These are phyloP conservation scores for Haplochromis burtoni DNA, from an alignment of 2,113 vertebrate genomes.

Conservation along the genomic window DNA sequence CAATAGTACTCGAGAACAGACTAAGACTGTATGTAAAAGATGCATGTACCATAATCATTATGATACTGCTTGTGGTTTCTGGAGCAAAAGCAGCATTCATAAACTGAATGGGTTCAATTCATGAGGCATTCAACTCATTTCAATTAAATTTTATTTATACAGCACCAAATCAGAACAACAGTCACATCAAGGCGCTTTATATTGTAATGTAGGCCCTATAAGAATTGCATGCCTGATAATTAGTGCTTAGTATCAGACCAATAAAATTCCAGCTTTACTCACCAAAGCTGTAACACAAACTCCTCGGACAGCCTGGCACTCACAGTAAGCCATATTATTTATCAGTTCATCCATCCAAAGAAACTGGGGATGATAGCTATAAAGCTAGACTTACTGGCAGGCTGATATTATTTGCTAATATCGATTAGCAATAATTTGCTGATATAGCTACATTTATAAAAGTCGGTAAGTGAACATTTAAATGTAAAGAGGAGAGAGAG, in stretches of 20 bases:
- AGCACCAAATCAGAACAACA: not conserved
- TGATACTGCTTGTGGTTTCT: not conserved
- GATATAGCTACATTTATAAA: not conserved
- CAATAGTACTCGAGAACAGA: accelerated
- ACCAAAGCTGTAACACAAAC: not conserved
- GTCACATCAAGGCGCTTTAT: not conserved
- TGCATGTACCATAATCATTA: not conserved
- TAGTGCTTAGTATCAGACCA: not conserved
- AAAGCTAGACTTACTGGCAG: not conserved
- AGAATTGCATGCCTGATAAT: not conserved
- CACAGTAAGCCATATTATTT: not conserved
- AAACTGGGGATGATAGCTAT: not conserved
- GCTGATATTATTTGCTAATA: not conserved
- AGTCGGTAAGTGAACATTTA: not conserved
- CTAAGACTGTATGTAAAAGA: not conserved
- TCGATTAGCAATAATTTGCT: not conserved
- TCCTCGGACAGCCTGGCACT: not conserved
- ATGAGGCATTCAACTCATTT: not conserved
- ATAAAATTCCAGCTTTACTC: not conserved
- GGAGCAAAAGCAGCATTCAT: not conserved
- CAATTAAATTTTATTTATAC: not conserved
- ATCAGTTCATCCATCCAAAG: accelerated
- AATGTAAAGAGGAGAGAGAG: not conserved
- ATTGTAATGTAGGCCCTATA: not conserved
- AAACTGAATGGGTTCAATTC: accelerated